These are phyloP conservation scores for Rhizoglyphus robini DNA, from an alignment of 1,140 invertebrate genomes.

Conservation along the genomic window DNA sequence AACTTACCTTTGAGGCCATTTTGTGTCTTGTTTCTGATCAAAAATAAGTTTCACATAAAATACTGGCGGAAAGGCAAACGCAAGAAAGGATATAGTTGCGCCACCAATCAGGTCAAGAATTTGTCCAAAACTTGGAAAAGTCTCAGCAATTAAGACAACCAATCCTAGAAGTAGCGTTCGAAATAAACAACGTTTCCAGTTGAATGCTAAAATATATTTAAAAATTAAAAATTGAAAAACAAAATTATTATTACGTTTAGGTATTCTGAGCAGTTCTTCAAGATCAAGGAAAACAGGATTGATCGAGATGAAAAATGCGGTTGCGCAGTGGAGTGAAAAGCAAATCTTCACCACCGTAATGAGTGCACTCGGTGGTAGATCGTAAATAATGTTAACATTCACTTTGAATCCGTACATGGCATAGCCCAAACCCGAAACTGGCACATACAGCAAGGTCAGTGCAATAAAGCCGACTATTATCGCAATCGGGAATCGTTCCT, in stretches of 20 bases:
- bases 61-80: slow-evolving; percentile 69
- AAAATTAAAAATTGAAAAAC: too few relatives aligned
- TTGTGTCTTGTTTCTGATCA: background rate
- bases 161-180: slow-evolving; percentile 53
- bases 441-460: slow-evolving; percentile 43
- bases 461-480: slow-evolving; percentile 40
- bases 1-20: too few relatives aligned
- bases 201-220: slow-evolving; percentile 67
- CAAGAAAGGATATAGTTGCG: slow-evolving; percentile 63
- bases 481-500: slow-evolving; percentile 41
- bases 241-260: slow-evolving; percentile 34
- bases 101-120: slow-evolving; percentile 74
- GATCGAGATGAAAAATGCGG: slow-evolving; percentile 49
- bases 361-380: slow-evolving; percentile 28
- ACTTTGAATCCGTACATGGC: slow-evolving; percentile 44
- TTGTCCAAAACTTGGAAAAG: slow-evolving; percentile 71
- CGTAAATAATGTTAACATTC: slow-evolving; percentile 41
- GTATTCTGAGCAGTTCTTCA: slow-evolving; percentile 50
- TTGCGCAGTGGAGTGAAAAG: slow-evolving; percentile 46
- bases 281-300: slow-evolving; percentile 53
- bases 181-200: slow-evolving; percentile 54
- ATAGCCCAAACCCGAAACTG: slow-evolving; percentile 43
- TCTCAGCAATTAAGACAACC: slow-evolving; percentile 60
- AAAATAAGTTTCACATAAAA: slow-evolving; percentile 35
- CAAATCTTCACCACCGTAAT: slow-evolving; percentile 42